Percentiles rank a stretch among this genome's conserved stretches.
These are phyloP conservation scores for Triops cancriformis DNA, from an alignment of 1,140 invertebrate genomes.

Conservation along the genomic window DNA sequence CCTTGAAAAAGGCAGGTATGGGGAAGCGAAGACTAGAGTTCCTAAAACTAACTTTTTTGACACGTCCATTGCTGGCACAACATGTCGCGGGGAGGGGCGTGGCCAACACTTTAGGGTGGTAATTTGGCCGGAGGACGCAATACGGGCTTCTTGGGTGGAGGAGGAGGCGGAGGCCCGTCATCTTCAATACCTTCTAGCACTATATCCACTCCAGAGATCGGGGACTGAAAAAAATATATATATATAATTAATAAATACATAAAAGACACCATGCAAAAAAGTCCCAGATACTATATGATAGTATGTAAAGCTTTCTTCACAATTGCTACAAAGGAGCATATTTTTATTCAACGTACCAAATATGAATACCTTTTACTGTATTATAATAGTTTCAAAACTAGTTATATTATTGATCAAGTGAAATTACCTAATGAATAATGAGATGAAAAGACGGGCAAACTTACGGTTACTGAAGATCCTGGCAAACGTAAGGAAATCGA, in stretches of 20 bases:
- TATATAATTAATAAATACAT: not conserved
- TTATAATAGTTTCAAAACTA: no score
- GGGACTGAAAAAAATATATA: conserved; percentile 18
- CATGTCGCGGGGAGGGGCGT: not conserved
- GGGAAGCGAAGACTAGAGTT: not conserved
- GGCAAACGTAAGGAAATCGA: not conserved
- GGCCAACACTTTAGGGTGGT: not conserved
- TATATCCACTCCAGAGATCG: conserved; percentile 37
- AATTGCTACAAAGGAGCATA: no score
- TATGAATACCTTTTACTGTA: no score
- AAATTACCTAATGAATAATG: conserved; percentile 29
- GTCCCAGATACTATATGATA: no score
- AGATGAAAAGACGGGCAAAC: conserved; percentile 29
- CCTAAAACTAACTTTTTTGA: not conserved
- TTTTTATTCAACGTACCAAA: no score
- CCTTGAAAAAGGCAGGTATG: not conserved
- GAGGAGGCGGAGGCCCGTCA: conserved; percentile 44
- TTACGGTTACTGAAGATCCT: conserved; percentile 21
- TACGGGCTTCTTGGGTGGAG: conserved; percentile 48
- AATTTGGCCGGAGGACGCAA: conserved; percentile 29
- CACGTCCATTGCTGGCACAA: not conserved
- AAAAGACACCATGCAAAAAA: no score
- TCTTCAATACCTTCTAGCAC: conserved; percentile 28
- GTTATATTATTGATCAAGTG: no score
- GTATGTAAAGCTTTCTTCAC: no score